Evolutionary conservation across 2,113 vertebrate genomes (phyloP).

Genomic region (Eretmodus cyanostictus): DNA sequence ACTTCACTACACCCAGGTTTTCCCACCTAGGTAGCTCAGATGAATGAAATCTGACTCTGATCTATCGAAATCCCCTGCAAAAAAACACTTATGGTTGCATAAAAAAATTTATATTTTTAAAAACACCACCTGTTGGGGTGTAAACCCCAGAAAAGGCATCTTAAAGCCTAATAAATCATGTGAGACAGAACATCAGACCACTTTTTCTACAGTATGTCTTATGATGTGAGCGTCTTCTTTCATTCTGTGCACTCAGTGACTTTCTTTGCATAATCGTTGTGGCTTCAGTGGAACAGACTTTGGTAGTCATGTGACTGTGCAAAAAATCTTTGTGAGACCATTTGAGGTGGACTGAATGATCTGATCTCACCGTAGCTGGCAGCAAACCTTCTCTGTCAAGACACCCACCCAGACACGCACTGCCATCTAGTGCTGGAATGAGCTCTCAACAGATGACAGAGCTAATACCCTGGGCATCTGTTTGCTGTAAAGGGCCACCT

Average conservation of each 20-base stretch:
- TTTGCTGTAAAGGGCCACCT: conserved; percentile 45
- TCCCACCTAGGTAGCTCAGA: background rate
- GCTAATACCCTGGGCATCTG: conserved; percentile 22
- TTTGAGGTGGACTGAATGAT: background rate
- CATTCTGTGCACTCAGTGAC: background rate
- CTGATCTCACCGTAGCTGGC: background rate
- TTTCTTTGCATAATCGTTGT: background rate
- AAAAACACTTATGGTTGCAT: background rate
- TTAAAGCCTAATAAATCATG: background rate
- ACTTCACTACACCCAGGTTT: background rate
- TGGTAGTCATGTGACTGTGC: background rate
- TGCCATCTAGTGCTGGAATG: conserved; percentile 61
- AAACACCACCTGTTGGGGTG: background rate
- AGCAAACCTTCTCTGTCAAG: background rate
- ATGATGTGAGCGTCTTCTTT: background rate
- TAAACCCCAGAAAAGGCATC: background rate
- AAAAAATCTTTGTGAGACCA: conserved; percentile 1
- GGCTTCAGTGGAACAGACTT: background rate
- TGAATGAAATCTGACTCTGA: background rate
- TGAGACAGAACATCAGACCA: background rate
- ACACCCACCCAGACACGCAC: conserved; percentile 12
- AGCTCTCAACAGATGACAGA: background rate
- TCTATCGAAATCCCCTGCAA: background rate
- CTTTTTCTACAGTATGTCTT: background rate
- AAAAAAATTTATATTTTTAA: background rate